Evolutionary conservation across 1,140 invertebrate species (phyloP), one percentile per base, ranked within the genome.

Genomic region (Drosophila rhopaloa): DNA sequence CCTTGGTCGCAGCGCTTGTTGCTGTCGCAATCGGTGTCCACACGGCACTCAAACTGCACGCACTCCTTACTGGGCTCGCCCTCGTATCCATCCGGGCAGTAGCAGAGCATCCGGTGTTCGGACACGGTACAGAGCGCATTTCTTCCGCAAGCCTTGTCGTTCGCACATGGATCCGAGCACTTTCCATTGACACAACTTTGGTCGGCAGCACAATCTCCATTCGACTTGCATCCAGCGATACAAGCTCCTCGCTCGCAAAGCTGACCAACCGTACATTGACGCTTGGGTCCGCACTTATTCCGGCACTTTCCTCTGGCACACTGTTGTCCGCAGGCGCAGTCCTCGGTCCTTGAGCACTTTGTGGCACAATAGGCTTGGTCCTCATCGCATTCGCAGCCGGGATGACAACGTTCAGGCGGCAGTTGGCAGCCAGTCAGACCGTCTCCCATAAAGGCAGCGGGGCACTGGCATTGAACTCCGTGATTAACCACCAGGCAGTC

Each of bases 401-500:
- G 94, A 91, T 96, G 93, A 85, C 96, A 96, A 79, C 95, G 93
- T 79, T 94, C 92, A 60, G 94, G 93, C 46, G 94, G 94, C 91
- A 95, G 95, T 60, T 92, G 94, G 76, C 97, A 98, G 70, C 95
- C 94, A 2, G 96, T 94, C 0, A 96, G 92, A 8, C 97, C 96
- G 92, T 98, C 96, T 35, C 97, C 97, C 32, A 96, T 94, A 57
- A 95, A 97, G 89, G 96, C 95, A 29, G 94, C 93, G 4, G 97
- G 95, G 84, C 97, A 98, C 78, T 95, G 96, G 83, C 97, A 98
- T 78, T 97, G 96, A 1, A 96, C 95, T 32, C 96, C 94, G 79
- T 98, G 97, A 92, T 97, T 96, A 32, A 96, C 94, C 4, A 97
- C 96, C 79, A 95, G 93, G 82, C 97, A 98, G 35, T 95, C 93